Percentiles rank a stretch among this genome's conserved stretches.
Conservation (phyloP, 2,797 vertebrate species). For the Chiroxiphia lanceolata region DNA sequence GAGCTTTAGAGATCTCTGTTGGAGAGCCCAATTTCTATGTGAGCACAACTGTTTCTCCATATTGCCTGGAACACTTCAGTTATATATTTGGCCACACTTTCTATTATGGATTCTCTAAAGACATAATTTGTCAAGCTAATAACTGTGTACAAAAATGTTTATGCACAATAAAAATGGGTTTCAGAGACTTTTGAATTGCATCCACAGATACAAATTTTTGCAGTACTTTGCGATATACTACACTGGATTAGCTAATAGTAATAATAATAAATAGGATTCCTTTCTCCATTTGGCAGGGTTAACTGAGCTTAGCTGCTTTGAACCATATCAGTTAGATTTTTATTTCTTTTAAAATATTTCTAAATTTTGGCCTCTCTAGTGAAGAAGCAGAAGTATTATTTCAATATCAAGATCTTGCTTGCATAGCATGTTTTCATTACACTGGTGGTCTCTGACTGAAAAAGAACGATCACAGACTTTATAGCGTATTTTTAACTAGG, state of each 20-base stretch:
- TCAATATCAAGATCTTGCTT: background rate
- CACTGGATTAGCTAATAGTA: background rate
- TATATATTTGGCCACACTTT: constrained; percentile 61
- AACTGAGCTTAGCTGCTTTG: background rate
- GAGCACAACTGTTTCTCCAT: constrained; percentile 71
- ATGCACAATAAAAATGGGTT: constrained; percentile 17
- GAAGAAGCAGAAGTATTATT: background rate
- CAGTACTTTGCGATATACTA: background rate
- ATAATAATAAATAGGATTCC: background rate
- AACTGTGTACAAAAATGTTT: constrained; percentile 43
- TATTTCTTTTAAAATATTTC: background rate
- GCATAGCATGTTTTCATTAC: background rate
- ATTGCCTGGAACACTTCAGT: constrained; percentile 61
- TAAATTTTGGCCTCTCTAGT: background rate
- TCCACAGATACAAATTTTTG: background rate
- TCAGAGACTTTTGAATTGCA: constrained; percentile 15
- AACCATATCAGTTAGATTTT: background rate
- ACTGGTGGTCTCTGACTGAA: background rate
- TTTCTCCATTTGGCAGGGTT: background rate
- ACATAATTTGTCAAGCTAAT: constrained; percentile 45
- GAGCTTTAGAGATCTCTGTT: constrained; percentile 63
- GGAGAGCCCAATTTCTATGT: constrained; percentile 61
- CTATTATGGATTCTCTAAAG: constrained; percentile 49
- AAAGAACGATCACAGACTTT: background rate
- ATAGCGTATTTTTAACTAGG: background rate